phyloP scores from a whole-genome alignment of 1,140 invertebrate species.

The Drosophila baimaii region DNA sequence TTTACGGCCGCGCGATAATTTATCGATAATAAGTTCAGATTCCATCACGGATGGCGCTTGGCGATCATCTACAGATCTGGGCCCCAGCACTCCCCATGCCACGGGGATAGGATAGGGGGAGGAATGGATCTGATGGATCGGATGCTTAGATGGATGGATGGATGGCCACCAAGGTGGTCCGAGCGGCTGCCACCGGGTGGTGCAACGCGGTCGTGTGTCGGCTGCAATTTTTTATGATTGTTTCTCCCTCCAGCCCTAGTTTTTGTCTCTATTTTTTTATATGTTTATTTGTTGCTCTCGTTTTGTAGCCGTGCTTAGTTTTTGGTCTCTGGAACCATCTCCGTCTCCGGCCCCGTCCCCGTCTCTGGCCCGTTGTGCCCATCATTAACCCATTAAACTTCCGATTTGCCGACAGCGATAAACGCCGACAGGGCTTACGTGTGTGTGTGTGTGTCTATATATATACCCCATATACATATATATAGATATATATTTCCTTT shows the following conservation, averaged over 20 bases:
- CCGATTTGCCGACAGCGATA: conserved; percentile 83
- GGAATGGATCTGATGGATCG: neutral
- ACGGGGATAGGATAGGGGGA: neutral
- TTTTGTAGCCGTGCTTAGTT: conserved; percentile 33
- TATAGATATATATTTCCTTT: conserved; percentile 25
- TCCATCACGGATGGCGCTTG: conserved; percentile 10
- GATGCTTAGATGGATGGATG: conserved; percentile 4
- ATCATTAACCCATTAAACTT: conserved; percentile 83
- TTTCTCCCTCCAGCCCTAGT: conserved; percentile 28
- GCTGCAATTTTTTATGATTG: conserved; percentile 81
- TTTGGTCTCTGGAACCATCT: conserved; percentile 22
- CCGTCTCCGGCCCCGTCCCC: conserved; percentile 19
- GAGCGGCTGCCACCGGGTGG: conserved; percentile 69
- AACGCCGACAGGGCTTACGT: conserved; percentile 51
- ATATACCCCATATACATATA: conserved; percentile 1
- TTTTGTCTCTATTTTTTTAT: conserved; percentile 73
- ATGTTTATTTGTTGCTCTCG: conserved; percentile 75
- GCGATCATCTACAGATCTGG: neutral
- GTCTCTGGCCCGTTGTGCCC: conserved; percentile 41
- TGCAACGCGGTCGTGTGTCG: conserved; percentile 70
- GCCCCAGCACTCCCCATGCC: neutral
- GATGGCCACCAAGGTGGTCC: conserved; percentile 70
- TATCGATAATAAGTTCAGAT: too few species aligned
- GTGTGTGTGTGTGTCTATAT: conserved; percentile 15
- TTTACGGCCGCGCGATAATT: conserved; percentile 1